phyloP scores from a whole-genome alignment of 2,113 vertebrate genomes.

The Taurulus bubalis region DNA sequence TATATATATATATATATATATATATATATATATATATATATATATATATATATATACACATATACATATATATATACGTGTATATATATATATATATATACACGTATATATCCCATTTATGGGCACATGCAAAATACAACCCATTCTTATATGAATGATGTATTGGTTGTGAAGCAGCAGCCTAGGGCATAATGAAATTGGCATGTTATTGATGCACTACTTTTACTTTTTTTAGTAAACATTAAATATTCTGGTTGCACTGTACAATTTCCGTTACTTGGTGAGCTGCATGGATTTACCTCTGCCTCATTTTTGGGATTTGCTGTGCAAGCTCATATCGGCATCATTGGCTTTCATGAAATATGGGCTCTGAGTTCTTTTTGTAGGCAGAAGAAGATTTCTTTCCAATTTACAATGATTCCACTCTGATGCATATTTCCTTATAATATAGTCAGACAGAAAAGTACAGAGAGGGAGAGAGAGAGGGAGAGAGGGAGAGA shows the following conservation, averaged over 20 bases:
- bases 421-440: slow-evolving; percentile 37
- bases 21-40: no score
- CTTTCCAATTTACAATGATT: slow-evolving; percentile 53
- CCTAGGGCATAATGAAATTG: slow-evolving; percentile 19
- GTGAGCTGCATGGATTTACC: slow-evolving; percentile 46
- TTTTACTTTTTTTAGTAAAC: slow-evolving; percentile 47
- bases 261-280: slow-evolving; percentile 35
- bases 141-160: neutral
- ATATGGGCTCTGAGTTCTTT: slow-evolving; percentile 26
- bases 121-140: neutral
- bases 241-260: slow-evolving; percentile 44
- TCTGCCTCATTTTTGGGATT: slow-evolving; percentile 44
- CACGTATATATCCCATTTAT: neutral
- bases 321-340: slow-evolving; percentile 40
- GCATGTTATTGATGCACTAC: slow-evolving; percentile 37
- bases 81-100: no score
- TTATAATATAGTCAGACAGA: slow-evolving; percentile 31
- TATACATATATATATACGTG: no score
- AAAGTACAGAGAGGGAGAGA: slow-evolving; percentile 21
- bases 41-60: no score
- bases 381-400: slow-evolving; percentile 21
- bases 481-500: no score
- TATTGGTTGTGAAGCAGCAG: slow-evolving; percentile 3
- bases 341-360: slow-evolving; percentile 59
- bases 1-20: no score